These are phyloP conservation scores for Netelia melanura DNA, from an alignment of 2,888 invertebrate species.

Conservation along the genomic window DNA sequence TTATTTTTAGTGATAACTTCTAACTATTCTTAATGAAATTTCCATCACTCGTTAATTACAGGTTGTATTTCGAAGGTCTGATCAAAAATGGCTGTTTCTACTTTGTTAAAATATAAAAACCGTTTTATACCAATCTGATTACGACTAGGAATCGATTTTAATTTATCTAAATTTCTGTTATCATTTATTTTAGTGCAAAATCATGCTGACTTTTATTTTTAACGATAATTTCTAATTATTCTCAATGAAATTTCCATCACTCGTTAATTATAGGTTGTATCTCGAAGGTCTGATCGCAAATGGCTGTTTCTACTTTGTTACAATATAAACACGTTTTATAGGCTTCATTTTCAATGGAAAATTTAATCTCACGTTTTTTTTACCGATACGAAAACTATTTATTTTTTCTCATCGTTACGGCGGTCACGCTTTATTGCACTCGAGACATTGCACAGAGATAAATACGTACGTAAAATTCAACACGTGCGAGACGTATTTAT, in stretches of 20 bases:
- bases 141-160: background rate
- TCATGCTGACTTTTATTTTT: too few species aligned
- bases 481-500: conserved; percentile 44
- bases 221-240: too few species aligned
- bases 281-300: background rate
- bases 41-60: background rate
- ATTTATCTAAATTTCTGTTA: background rate
- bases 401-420: background rate
- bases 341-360: background rate
- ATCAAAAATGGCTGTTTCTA: background rate
- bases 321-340: background rate
- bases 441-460: conserved; percentile 10
- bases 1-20: too few species aligned
- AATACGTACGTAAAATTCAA: conserved; percentile 1
- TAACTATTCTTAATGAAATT: background rate
- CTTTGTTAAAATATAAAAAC: background rate
- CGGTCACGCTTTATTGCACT: background rate
- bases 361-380: background rate
- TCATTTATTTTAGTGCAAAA: too few species aligned
- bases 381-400: too few species aligned
- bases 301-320: background rate
- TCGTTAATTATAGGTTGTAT: background rate
- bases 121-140: background rate
- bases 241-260: background rate
- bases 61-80: background rate